Conservation (phyloP, 2,113 vertebrate species). For the Bettongia penicillata region DNA sequence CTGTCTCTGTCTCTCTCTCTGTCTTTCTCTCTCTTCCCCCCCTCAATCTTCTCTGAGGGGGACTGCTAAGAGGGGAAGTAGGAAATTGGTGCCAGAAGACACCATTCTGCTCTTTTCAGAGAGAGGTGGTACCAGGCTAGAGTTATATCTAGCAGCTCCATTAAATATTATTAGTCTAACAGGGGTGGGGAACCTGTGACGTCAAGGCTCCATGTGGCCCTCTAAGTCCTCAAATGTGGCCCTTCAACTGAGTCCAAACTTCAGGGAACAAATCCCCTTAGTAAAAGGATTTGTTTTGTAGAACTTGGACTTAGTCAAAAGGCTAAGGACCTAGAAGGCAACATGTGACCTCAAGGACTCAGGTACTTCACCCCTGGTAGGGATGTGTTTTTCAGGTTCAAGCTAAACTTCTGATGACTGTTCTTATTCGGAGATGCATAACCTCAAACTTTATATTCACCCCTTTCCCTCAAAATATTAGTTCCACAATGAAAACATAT, state of each 20-base stretch:
- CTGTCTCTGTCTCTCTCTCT: background rate
- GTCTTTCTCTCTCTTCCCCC: too few species aligned
- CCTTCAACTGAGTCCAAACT: too few species aligned
- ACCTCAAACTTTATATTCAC: background rate
- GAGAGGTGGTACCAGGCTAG: background rate
- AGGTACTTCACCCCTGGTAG: too few species aligned
- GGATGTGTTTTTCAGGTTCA: background rate
- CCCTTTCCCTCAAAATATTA: background rate
- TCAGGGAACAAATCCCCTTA: too few species aligned
- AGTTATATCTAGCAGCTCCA: background rate
- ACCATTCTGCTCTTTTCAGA: background rate
- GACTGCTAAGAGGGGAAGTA: too few species aligned
- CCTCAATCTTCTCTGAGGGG: background rate
- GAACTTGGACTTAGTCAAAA: too few species aligned
- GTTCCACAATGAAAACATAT: background rate
- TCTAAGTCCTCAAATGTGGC: too few species aligned
- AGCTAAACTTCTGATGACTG: background rate
- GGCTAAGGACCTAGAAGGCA: too few species aligned
- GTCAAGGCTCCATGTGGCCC: too few species aligned
- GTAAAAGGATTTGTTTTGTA: too few species aligned
- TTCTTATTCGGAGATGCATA: background rate
- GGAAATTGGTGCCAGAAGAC: background rate
- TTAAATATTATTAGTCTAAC: background rate
- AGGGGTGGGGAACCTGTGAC: too few species aligned
- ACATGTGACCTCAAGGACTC: too few species aligned